Evolutionary conservation across 2,113 vertebrate species (phyloP).

Genomic region (Odontesthes bonariensis): DNA sequence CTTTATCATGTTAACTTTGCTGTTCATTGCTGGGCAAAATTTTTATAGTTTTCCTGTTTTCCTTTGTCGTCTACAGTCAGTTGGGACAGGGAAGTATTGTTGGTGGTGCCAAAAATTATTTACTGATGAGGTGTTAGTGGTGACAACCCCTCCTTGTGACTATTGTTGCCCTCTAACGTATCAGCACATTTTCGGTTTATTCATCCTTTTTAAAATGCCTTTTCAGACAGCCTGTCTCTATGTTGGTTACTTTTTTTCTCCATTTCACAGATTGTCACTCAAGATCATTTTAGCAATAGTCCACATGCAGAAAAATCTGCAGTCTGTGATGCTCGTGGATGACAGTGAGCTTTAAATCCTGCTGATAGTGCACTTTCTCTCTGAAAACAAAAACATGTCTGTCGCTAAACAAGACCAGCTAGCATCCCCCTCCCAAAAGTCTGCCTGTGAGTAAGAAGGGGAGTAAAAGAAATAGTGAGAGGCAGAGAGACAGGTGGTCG

Average conservation of each 20-base stretch:
- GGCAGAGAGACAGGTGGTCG: conserved; percentile 84
- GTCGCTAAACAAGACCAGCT: conserved; percentile 55
- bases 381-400: conserved; percentile 75
- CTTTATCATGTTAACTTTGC: not conserved
- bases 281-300: not conserved
- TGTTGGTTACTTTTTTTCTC: not conserved
- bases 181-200: conserved; percentile 3
- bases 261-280: not conserved
- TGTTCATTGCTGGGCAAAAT: not conserved
- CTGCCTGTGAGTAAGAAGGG: conserved; percentile 69
- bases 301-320: not conserved
- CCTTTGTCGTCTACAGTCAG: not conserved
- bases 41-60: not conserved
- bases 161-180: too few species aligned
- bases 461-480: conserved; percentile 66
- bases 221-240: not conserved
- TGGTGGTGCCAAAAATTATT: not conserved
- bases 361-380: conserved; percentile 72
- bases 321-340: conserved; percentile 23
- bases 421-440: conserved; percentile 39
- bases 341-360: conserved; percentile 67
- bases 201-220: not conserved
- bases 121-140: not conserved
- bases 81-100: not conserved
- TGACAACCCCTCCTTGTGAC: not conserved